Percentiles rank a stretch among this genome's conserved stretches.
Conservation (phyloP, 2,888 invertebrate species). For the Listrodromus nycthemerus region DNA sequence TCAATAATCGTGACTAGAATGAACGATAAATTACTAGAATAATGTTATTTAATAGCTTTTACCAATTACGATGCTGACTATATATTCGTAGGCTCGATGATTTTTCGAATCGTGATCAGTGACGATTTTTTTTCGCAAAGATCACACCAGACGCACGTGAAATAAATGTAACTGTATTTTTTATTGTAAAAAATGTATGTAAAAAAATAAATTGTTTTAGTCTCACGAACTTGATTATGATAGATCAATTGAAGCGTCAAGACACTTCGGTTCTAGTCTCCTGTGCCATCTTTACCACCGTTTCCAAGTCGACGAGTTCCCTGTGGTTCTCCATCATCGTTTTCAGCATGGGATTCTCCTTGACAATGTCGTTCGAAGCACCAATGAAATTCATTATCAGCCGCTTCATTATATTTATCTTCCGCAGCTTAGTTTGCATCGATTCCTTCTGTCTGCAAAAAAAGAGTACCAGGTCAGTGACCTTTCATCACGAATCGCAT, state of each 20-base stretch:
- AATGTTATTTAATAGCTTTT: not conserved
- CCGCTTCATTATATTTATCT: constrained; percentile 71
- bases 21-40: not conserved
- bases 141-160: not conserved
- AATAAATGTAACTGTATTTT: not conserved
- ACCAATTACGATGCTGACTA: constrained; percentile 2
- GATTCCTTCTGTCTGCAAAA: constrained; percentile 66
- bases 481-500: not conserved
- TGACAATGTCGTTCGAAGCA: constrained; percentile 42
- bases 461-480: not conserved
- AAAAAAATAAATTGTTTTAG: constrained; percentile 15
- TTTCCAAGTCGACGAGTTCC: constrained; percentile 68
- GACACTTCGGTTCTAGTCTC: constrained; percentile 1
- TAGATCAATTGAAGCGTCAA: constrained; percentile 2
- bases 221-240: not conserved
- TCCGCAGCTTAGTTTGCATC: constrained; percentile 62
- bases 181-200: not conserved
- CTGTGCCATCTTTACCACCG: constrained; percentile 63
- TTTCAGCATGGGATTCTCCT: constrained; percentile 50
- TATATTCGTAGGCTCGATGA: constrained; percentile 1
- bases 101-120: not conserved
- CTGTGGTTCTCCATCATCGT: constrained; percentile 65
- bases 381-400: constrained; percentile 69
- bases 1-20: not conserved
- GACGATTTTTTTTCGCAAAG: not conserved